These are phyloP conservation scores for Clarias laeviceps DNA, from an alignment of 2,797 vertebrate genomes.

Conservation along the genomic window DNA sequence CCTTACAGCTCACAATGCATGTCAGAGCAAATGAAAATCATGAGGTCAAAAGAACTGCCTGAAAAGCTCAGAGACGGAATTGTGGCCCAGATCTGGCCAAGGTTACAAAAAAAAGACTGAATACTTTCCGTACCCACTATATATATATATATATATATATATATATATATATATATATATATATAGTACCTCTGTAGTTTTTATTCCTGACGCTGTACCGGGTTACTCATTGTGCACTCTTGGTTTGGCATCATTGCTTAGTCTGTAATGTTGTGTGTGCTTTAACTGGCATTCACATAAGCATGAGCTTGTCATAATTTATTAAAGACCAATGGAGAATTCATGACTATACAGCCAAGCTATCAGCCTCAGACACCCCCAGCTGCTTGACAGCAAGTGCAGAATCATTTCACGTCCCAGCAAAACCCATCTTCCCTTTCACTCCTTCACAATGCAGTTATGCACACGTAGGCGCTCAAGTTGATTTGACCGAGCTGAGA, in stretches of 20 bases:
- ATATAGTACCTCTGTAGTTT: neutral
- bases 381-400: slow-evolving; percentile 41
- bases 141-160: no score
- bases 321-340: slow-evolving; percentile 38
- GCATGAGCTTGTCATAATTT: slow-evolving; percentile 31
- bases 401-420: slow-evolving; percentile 19
- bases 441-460: slow-evolving; percentile 21
- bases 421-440: slow-evolving; percentile 31
- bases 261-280: slow-evolving; percentile 29
- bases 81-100: no score
- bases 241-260: slow-evolving; percentile 39
- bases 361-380: slow-evolving; percentile 47
- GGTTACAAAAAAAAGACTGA: no score
- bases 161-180: no score
- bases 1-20: no score
- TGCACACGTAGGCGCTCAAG: slow-evolving; percentile 14
- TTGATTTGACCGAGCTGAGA: slow-evolving; percentile 16
- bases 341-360: slow-evolving; percentile 33
- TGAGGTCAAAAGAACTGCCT: no score
- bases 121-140: no score
- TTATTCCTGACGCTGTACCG: neutral
- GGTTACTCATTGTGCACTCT: slow-evolving; percentile 16
- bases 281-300: slow-evolving; percentile 6
- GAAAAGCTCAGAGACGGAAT: no score
- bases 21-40: no score